phyloP scores from a whole-genome alignment of 2,113 vertebrate species.

The Echinops telfairi region DNA sequence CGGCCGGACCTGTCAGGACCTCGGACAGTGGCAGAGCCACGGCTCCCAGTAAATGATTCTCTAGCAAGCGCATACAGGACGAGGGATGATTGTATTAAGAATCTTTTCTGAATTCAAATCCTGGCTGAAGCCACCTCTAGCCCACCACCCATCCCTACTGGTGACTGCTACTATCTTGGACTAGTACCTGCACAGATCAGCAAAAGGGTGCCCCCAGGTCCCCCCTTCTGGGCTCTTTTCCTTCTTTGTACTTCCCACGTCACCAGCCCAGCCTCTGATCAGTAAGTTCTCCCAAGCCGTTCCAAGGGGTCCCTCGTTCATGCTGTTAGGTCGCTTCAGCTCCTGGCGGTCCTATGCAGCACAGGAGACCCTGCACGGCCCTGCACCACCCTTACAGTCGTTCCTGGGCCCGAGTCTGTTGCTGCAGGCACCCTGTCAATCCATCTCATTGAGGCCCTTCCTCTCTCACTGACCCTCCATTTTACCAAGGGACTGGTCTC shows the following conservation, averaged over 20 bases:
- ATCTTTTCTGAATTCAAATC: constrained; percentile 36
- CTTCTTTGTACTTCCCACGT: background rate
- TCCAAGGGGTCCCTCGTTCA: background rate
- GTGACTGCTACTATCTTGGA: background rate
- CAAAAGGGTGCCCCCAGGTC: background rate
- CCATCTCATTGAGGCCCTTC: too few relatives aligned
- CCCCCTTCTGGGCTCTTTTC: too few relatives aligned
- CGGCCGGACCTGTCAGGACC: background rate
- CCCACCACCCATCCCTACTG: background rate
- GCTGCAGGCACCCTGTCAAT: too few relatives aligned
- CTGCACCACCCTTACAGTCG: too few relatives aligned
- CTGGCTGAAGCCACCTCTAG: background rate
- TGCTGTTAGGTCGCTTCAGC: too few relatives aligned
- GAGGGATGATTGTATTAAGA: background rate
- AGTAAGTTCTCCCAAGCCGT: background rate
- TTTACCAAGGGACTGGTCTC: too few relatives aligned
- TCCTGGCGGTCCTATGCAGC: too few relatives aligned
- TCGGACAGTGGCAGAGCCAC: background rate
- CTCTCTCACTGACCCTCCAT: too few relatives aligned
- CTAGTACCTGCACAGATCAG: background rate
- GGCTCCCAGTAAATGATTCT: background rate
- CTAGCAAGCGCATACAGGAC: background rate
- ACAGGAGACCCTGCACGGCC: too few relatives aligned
- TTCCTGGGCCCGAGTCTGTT: too few relatives aligned
- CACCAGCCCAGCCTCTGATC: background rate